These are phyloP conservation scores for Coreoperca whiteheadi DNA, from an alignment of 2,113 vertebrate species.

Conservation along the genomic window DNA sequence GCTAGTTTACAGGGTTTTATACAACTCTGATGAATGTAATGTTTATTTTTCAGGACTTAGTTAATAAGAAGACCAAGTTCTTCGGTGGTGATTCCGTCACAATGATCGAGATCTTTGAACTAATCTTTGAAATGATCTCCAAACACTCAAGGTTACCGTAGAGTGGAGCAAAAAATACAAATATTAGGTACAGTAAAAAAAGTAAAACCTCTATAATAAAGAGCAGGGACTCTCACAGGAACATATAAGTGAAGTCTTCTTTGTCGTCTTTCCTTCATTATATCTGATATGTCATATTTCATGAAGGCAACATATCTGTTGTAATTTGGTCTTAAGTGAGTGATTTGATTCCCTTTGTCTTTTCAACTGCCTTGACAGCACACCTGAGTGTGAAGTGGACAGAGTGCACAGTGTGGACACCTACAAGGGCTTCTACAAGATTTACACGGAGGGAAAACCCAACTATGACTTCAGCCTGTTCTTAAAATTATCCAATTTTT, in stretches of 20 bases:
- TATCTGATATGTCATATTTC: background rate
- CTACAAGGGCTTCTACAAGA: slow-evolving; percentile 76
- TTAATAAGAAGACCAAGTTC: slow-evolving; percentile 84
- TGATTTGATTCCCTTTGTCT: slow-evolving; percentile 51
- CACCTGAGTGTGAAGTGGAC: slow-evolving; percentile 87
- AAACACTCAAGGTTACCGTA: background rate
- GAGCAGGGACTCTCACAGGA: slow-evolving; percentile 5
- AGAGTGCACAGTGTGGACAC: slow-evolving; percentile 74
- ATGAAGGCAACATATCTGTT: background rate
- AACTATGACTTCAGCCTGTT: slow-evolving; percentile 89
- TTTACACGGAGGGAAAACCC: slow-evolving; percentile 82
- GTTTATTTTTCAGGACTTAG: slow-evolving; percentile 80
- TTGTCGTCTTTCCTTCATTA: background rate
- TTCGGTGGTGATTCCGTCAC: slow-evolving; percentile 87
- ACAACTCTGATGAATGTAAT: background rate
- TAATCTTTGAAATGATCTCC: too few relatives aligned
- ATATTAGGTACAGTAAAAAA: slow-evolving; percentile 17
- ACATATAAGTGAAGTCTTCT: background rate
- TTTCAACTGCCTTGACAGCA: slow-evolving; percentile 78
- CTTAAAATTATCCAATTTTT: background rate
- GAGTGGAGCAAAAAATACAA: background rate
- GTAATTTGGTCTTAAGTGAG: background rate
- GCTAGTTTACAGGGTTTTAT: background rate
- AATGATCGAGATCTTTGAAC: slow-evolving; percentile 86
- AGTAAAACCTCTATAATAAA: background rate